Evolutionary conservation across 2,797 vertebrate species (phyloP), one percentile per base, ranked within the genome.

Genomic region (Sciurus vulgaris): DNA sequence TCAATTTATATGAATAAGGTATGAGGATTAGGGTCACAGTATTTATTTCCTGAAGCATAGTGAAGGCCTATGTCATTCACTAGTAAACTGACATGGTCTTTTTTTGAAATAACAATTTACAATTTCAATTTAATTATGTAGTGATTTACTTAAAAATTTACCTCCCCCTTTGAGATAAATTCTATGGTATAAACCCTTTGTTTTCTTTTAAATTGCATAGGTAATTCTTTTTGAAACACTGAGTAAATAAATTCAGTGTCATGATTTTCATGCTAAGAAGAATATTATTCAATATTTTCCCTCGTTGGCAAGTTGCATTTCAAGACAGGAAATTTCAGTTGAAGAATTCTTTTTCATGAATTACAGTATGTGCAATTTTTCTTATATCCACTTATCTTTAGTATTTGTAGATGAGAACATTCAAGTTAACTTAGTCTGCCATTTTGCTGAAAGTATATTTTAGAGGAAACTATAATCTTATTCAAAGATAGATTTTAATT

Each of bases 401-500:
- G 17, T n/a, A 70, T 67, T 81, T 89, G 17, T 73, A 61, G 26
- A 0, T 95, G n/a, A 78, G 41, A 82, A 83, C 47, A 30, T 91
- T 77, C 44, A 54, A 35, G 10, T 87, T 92, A 61, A 38, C 12
- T 89, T 5, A 33, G 2, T 61, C 22, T 72, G 4, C 8, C 11
- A 85, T 56, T 91, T 38, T 88, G 22, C 54, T 77, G 4, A 54
- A 92, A 73, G 38, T n/a, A 51, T 4, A 24, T 59, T 4, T 88
- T 69, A 56, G 51, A 93, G 56, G 61, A 93, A 89, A 77, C 3
- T 77, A 28, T 73, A 38, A 56, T 81, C 61, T 30, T 87, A 7
- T 61, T 78, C n/a, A 91, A 91, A 91, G 11, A 44, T 15, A 69
- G 22, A 20, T 87, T 83, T 95, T 20, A 81, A 26, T 85, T 79